Conservation (phyloP, 2,797 vertebrate genomes). For the Acanthurus lineatus region DNA sequence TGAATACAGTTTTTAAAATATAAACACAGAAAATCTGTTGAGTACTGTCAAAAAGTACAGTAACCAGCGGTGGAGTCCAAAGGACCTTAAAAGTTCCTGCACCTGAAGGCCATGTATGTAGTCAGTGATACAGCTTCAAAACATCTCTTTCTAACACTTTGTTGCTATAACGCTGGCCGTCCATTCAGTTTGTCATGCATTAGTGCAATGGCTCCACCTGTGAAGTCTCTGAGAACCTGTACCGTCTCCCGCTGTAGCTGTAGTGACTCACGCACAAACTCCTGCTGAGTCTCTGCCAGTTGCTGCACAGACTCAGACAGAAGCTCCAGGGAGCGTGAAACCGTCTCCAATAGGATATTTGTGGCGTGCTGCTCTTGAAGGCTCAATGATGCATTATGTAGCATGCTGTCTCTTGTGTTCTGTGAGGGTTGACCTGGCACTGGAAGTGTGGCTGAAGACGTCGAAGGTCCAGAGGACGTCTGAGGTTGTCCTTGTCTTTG, state of each 20-base stretch:
- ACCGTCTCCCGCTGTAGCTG: conserved; percentile 87
- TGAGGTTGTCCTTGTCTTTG: conserved; percentile 54
- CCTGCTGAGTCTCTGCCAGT: conserved; percentile 88
- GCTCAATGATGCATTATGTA: conserved; percentile 81
- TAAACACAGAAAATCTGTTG: conserved; percentile 55
- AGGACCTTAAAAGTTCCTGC: conserved; percentile 50
- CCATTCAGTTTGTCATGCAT: conserved; percentile 89
- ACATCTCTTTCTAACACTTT: conserved; percentile 2
- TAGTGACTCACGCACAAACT: conserved; percentile 86
- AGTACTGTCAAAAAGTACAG: conserved; percentile 64
- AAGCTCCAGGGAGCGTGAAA: conserved; percentile 88
- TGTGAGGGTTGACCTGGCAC: conserved; percentile 10
- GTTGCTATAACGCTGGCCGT: conserved; percentile 79
- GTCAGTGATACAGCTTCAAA: conserved; percentile 50
- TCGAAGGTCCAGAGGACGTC: conserved; percentile 19
- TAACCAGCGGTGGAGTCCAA: conserved; percentile 57
- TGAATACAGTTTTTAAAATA: conserved; percentile 59
- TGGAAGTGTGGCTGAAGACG: conserved; percentile 11
- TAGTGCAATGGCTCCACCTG: conserved; percentile 83
- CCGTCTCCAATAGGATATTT: conserved; percentile 85
- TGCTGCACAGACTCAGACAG: conserved; percentile 88
- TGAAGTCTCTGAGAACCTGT: conserved; percentile 87
- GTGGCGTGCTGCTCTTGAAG: conserved; percentile 88
- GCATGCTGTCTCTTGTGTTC: conserved; percentile 73
- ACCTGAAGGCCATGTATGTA: conserved; percentile 53